Percentiles rank a stretch among this genome's conserved stretches.
Evolutionary conservation across 2,797 vertebrate genomes (phyloP).

Genomic region (Gobionotothen gibberifrons): DNA sequence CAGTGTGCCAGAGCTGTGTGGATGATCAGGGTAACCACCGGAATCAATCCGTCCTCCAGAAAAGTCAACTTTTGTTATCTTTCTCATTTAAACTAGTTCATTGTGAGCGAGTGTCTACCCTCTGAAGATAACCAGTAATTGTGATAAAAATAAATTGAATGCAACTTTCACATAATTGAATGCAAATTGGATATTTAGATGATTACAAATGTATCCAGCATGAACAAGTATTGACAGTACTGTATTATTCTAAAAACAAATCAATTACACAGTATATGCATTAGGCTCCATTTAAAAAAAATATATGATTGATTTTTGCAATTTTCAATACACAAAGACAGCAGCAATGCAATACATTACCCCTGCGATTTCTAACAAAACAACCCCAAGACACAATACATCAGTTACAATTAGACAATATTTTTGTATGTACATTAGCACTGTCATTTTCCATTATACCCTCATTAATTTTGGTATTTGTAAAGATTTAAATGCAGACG

Average conservation of each 20-base stretch:
- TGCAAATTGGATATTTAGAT: slow-evolving; percentile 26
- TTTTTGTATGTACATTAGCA: not conserved
- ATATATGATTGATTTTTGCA: too few species aligned
- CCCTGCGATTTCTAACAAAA: too few species aligned
- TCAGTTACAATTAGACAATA: too few species aligned
- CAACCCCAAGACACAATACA: too few species aligned
- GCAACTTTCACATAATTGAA: slow-evolving; percentile 17
- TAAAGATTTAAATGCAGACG: not conserved
- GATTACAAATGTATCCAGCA: not conserved
- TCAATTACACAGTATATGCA: not conserved
- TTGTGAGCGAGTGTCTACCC: not conserved
- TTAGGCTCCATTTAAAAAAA: too few species aligned
- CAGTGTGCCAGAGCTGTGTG: not conserved
- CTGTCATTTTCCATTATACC: not conserved
- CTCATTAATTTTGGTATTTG: too few species aligned
- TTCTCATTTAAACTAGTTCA: slow-evolving; percentile 26
- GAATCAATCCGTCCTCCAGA: slow-evolving; percentile 15
- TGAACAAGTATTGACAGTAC: not conserved
- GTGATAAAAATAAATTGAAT: slow-evolving; percentile 20
- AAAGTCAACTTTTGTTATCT: slow-evolving; percentile 5
- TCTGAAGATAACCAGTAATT: slow-evolving; percentile 26
- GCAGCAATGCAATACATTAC: too few species aligned
- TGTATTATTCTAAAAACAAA: not conserved
- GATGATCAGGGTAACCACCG: slow-evolving; percentile 1
- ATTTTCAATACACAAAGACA: too few species aligned